Percentiles rank a stretch among this genome's conserved stretches.
phyloP scores from a whole-genome alignment of 2,888 invertebrate species.

The Parnassius smintheus region DNA sequence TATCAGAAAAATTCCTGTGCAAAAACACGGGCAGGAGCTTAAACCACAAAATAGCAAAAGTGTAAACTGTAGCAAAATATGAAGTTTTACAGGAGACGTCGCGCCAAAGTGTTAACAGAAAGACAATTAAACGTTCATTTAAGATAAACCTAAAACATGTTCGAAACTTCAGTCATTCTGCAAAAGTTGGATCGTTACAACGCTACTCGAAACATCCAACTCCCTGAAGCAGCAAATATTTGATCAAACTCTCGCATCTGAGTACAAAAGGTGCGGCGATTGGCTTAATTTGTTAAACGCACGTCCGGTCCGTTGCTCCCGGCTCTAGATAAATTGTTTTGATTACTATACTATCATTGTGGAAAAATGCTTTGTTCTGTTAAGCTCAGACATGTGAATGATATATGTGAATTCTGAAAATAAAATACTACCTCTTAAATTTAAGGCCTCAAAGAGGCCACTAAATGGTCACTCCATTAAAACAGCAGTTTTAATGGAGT shows the following conservation, averaged over 20 bases:
- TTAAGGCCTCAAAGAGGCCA: no score
- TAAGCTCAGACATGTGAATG: conserved; percentile 17
- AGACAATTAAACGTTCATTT: conserved; percentile 21
- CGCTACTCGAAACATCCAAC: conserved; percentile 27
- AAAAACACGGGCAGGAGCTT: no score
- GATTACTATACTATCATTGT: conserved; percentile 39
- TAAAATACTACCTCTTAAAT: no score
- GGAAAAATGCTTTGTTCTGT: conserved; percentile 33
- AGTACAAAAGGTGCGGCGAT: conserved; percentile 57
- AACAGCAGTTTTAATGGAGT: no score
- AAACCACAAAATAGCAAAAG: no score
- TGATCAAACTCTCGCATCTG: conserved; percentile 49
- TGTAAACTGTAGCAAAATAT: no score
- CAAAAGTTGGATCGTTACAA: conserved; percentile 38
- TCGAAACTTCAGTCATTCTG: conserved; percentile 17
- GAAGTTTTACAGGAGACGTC: no score
- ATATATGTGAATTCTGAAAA: conserved; percentile 4
- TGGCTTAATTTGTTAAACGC: conserved; percentile 65
- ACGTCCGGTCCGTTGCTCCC: conserved; percentile 43
- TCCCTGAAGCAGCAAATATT: conserved; percentile 60
- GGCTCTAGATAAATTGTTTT: conserved; percentile 40
- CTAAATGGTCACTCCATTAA: no score
- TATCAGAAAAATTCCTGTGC: no score
- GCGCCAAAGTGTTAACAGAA: not conserved
- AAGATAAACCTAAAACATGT: conserved; percentile 34